Evolutionary conservation across 1,140 invertebrate species (phyloP), one percentile per base, ranked within the genome.

Genomic region (Bombus vancouverensis): DNA sequence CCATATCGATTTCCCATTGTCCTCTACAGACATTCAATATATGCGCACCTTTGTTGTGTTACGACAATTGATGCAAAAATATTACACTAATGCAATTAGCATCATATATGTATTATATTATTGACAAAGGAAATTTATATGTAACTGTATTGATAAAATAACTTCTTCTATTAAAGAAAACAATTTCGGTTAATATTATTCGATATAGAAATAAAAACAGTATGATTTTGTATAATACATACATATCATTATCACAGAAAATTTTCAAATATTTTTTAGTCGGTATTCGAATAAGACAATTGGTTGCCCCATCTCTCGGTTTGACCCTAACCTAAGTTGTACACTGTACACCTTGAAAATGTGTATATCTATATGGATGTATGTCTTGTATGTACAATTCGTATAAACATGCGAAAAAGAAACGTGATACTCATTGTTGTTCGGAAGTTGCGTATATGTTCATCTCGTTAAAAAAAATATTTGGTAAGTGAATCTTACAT

Each of bases 1-100:
- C 78, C 83, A 86, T 88, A 89, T 89, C 88, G 88, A 89, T 89
- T 89, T 89, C 83, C 83, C 83, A 89, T 89, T 89, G 87, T 89
- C 87, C 87, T 89, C 80, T 83, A 83, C 78, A 68, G 83, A 22
- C 71, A 89, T 89, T 65, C 72, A 65, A 39, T 74, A 71, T 82
- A 44, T 79, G 72, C 80, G 57, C 79, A 71, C 71, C 34, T 74
- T 34, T 66, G 62, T 37, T n/a, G 39, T 77, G 28, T 82, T 73
- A 59, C 42, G 65, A 72, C 34, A 53, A 68, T 44, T 79, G 39
- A 39, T 32, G 62, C 44, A 80, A 65, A 72, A 76, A 71, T 80
- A 42, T 57, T n/a, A 34, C 65, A 59, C 18, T 65, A 32, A 66
- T 15, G 53, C 28, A 76, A 78, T 78, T 70, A 44, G 9, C 8